Percentiles rank a stretch among this genome's conserved stretches.
Evolutionary conservation across 2,888 invertebrate genomes (phyloP).

Genomic region (Pollenia labialis): DNA sequence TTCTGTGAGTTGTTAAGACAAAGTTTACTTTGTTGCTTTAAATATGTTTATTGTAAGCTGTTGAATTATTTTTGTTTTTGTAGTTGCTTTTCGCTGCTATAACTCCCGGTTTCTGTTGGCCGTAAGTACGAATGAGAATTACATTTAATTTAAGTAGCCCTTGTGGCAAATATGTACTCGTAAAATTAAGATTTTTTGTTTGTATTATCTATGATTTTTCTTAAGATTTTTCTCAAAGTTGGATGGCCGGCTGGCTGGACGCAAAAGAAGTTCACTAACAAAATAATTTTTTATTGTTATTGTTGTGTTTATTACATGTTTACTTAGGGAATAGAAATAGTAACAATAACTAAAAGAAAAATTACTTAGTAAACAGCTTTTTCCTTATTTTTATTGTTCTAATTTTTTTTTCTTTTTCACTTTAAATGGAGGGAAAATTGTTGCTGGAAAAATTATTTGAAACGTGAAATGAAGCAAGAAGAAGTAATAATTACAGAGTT

Average conservation of each 20-base stretch:
- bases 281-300: slow-evolving; percentile 63
- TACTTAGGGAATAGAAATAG: slow-evolving; percentile 40
- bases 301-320: slow-evolving; percentile 62
- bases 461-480: background rate
- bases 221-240: background rate
- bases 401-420: slow-evolving; percentile 1
- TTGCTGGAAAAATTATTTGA: background rate
- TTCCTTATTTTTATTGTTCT: background rate
- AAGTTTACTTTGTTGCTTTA: slow-evolving; percentile 3
- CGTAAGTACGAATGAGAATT: slow-evolving; percentile 4
- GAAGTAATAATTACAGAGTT: slow-evolving; percentile 6
- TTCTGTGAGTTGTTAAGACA: slow-evolving; percentile 8
- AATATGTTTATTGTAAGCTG: background rate
- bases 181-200: slow-evolving; percentile 58
- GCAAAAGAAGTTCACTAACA: slow-evolving; percentile 26
- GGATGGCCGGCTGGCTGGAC: background rate
- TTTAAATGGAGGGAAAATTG: background rate
- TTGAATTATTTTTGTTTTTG: background rate
- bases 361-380: slow-evolving; percentile 11
- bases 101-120: background rate
- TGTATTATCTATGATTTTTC: slow-evolving; percentile 12
- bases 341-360: slow-evolving; percentile 8
- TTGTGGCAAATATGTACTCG: slow-evolving; percentile 60
- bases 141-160: slow-evolving; percentile 64
- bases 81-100: background rate